Conservation (phyloP, 92 coral and sea anemone genomes). For the Porites divaricata region DNA sequence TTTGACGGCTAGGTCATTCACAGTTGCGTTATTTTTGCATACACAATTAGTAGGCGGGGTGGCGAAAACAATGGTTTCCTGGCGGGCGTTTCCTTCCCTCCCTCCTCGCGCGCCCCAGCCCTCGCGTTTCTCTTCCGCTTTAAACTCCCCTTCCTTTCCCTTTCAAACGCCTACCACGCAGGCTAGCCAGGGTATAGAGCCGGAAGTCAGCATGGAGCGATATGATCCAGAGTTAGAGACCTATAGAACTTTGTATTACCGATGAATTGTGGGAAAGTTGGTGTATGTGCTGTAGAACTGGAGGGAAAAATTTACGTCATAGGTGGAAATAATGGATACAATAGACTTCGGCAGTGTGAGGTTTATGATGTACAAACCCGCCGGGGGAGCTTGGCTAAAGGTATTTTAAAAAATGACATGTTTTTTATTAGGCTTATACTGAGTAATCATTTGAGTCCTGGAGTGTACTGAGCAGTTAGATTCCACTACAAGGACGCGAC, state of each 20-base stretch:
- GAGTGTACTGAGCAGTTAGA: no score
- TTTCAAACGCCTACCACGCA: no score
- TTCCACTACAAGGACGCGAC: no score
- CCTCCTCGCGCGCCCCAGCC: no score
- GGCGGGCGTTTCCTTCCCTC: no score
- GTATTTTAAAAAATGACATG: constrained; percentile 5
- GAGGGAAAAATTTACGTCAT: constrained; percentile 68
- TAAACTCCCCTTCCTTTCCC: no score
- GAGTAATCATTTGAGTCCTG: no score
- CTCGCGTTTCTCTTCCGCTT: no score
- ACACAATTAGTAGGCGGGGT: no score
- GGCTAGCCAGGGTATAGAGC: constrained; percentile 85
- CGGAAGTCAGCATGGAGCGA: constrained; percentile 89
- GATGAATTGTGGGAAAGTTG: constrained; percentile 87
- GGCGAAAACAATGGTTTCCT: no score
- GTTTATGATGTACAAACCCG: constrained; percentile 67
- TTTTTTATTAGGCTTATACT: neutral
- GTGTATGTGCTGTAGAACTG: constrained; percentile 79
- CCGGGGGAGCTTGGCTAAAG: constrained; percentile 66
- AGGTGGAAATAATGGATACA: constrained; percentile 86
- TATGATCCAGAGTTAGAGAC: constrained; percentile 78
- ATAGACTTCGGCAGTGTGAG: constrained; percentile 75
- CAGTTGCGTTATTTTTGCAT: no score
- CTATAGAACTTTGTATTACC: constrained; percentile 86
- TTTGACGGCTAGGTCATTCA: no score